Conservation (phyloP, 2,888 invertebrate genomes). For the Cephus sareptanus region DNA sequence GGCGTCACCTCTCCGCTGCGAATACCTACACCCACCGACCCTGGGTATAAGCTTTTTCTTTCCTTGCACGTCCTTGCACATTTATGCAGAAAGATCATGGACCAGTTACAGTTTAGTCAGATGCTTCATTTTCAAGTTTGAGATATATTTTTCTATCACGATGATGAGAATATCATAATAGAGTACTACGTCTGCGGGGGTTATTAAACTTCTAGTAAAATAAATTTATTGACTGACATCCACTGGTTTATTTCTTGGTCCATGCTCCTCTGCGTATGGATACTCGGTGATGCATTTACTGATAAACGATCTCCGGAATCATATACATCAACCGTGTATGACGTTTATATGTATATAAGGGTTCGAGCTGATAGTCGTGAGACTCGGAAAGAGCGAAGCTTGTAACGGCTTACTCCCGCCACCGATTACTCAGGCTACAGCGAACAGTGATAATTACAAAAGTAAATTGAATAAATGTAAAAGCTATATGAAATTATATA, state of each 20-base stretch:
- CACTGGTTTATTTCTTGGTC: background rate
- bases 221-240: background rate
- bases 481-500: constrained; percentile 3
- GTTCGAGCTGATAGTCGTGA: background rate
- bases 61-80: constrained; percentile 8
- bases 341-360: background rate
- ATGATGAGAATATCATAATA: background rate
- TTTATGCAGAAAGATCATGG: background rate
- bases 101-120: background rate
- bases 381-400: background rate
- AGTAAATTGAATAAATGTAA: background rate
- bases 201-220: background rate
- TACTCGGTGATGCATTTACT: background rate
- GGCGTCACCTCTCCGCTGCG: constrained; percentile 82
- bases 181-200: background rate
- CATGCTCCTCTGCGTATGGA: background rate
- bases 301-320: background rate
- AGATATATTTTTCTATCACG: background rate
- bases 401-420: background rate
- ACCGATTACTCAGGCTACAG: constrained; percentile 1
- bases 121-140: background rate
- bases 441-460: background rate
- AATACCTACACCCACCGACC: constrained; percentile 69
- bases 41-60: constrained; percentile 38
- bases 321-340: background rate